Conservation (phyloP, 2,113 vertebrate genomes). For the Gobius niger region DNA sequence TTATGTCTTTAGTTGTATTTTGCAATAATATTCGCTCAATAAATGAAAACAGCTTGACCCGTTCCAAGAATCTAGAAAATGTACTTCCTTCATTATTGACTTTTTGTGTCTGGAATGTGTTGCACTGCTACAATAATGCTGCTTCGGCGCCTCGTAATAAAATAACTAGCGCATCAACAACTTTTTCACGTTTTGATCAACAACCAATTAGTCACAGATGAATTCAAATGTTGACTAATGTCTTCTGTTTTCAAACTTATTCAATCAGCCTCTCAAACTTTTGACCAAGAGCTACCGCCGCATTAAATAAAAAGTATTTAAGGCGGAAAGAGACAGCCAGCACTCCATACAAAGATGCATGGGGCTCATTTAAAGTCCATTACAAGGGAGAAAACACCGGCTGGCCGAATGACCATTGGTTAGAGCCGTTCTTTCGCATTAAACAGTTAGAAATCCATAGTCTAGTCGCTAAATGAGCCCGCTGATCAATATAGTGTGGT, state of each 20-base stretch:
- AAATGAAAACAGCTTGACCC: too few relatives aligned
- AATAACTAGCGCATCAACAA: too few relatives aligned
- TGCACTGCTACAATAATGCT: too few relatives aligned
- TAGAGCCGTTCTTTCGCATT: conserved; percentile 18
- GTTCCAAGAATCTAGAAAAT: too few relatives aligned
- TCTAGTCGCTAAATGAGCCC: conserved; percentile 35
- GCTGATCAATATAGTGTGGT: conserved; percentile 28
- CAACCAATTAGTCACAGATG: too few relatives aligned
- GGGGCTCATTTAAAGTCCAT: conserved; percentile 65
- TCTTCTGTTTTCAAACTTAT: conserved; percentile 9
- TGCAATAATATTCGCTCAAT: too few relatives aligned
- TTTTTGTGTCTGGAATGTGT: too few relatives aligned
- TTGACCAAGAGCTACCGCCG: conserved; percentile 16
- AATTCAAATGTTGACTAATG: too few relatives aligned
- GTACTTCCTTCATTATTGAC: too few relatives aligned
- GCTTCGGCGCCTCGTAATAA: too few relatives aligned
- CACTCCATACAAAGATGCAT: conserved; percentile 54
- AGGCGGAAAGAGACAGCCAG: conserved; percentile 24
- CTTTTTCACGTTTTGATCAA: too few relatives aligned
- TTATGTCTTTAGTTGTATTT: too few relatives aligned
- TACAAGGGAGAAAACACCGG: conserved; percentile 36
- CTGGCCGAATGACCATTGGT: conserved; percentile 26
- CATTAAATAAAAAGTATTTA: conserved; percentile 38
- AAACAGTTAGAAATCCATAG: conserved; percentile 36
- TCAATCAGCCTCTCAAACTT: conserved; percentile 4